A percentile compares a stretch with the other conserved stretches of the same genome.
Evolutionary conservation across 2,113 vertebrate genomes (phyloP).

Genomic region (Eleginops maclovinus): DNA sequence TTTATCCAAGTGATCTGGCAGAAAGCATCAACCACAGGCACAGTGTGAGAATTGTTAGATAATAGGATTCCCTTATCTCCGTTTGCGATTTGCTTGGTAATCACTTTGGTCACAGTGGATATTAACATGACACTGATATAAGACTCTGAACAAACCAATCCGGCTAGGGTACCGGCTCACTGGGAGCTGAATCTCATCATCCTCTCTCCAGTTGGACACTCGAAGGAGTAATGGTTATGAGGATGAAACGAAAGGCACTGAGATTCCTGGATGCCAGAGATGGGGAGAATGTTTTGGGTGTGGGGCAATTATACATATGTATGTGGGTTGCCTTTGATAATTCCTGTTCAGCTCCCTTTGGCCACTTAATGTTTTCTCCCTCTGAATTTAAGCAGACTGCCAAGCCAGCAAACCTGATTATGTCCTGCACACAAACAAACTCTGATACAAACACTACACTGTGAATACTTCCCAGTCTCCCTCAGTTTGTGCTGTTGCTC

Average conservation of each 20-base stretch:
- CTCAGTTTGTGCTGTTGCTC: neutral
- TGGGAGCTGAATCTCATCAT: neutral
- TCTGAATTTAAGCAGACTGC: neutral
- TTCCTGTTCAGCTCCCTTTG: too few species aligned
- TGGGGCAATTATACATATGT: too few species aligned
- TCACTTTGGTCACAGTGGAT: slow-evolving; percentile 49
- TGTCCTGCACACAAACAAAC: neutral
- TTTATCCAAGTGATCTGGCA: neutral
- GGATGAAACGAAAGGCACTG: too few species aligned
- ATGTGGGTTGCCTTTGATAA: too few species aligned
- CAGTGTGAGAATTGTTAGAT: slow-evolving; percentile 12
- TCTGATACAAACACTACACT: neutral
- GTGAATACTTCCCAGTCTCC: neutral
- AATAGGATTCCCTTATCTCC: slow-evolving; percentile 26
- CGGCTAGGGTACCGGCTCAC: neutral
- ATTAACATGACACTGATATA: slow-evolving; percentile 27
- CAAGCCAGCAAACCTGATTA: slow-evolving; percentile 7
- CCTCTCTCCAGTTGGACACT: too few species aligned
- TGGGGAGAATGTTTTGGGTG: neutral
- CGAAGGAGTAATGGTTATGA: too few species aligned
- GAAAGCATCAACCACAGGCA: neutral
- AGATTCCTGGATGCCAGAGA: too few species aligned
- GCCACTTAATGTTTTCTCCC: neutral
- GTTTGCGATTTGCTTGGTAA: slow-evolving; percentile 25
- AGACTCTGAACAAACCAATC: slow-evolving; percentile 19